phyloP scores from a whole-genome alignment of 30 jellyfish, hydroid and myxozoan species.

The Aurelia sp. region DNA sequence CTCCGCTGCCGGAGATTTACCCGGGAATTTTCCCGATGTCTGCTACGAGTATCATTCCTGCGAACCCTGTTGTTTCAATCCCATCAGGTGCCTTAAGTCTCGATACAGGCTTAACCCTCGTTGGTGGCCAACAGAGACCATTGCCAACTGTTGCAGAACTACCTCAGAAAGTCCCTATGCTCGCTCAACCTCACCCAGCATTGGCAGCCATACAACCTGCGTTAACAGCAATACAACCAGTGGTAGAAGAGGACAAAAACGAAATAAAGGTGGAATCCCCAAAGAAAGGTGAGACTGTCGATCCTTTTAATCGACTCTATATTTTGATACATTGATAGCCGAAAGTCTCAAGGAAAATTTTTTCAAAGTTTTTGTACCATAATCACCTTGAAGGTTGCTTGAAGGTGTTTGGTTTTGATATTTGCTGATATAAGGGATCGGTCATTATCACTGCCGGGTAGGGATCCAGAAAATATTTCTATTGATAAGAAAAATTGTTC shows the following conservation, averaged over 20 bases:
- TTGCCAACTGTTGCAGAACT: slow-evolving; percentile 89
- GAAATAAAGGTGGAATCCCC: slow-evolving; percentile 5
- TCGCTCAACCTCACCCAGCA: slow-evolving; percentile 61
- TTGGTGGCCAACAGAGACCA: slow-evolving; percentile 93
- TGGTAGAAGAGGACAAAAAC: slow-evolving; percentile 15
- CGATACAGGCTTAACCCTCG: slow-evolving; percentile 85
- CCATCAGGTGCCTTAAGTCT: slow-evolving; percentile 63
- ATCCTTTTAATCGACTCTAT: no score
- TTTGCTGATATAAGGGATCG: no score
- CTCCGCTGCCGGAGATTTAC: slow-evolving; percentile 50
- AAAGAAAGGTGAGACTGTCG: slow-evolving; percentile 12
- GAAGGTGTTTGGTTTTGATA: no score
- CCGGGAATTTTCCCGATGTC: slow-evolving; percentile 65
- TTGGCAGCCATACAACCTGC: slow-evolving; percentile 49
- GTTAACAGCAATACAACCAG: slow-evolving; percentile 53
- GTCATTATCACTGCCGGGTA: no score
- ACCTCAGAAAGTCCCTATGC: slow-evolving; percentile 57
- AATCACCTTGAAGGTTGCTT: no score
- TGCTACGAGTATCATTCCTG: slow-evolving; percentile 35
- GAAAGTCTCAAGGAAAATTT: no score
- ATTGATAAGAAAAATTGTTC: no score
- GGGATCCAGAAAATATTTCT: no score
- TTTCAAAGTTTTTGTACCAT: no score
- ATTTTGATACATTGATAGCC: no score
- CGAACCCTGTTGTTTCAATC: slow-evolving; percentile 72